These are phyloP conservation scores for Hirtodrosophila cameraria DNA, from an alignment of 2,888 invertebrate species.

Conservation along the genomic window DNA sequence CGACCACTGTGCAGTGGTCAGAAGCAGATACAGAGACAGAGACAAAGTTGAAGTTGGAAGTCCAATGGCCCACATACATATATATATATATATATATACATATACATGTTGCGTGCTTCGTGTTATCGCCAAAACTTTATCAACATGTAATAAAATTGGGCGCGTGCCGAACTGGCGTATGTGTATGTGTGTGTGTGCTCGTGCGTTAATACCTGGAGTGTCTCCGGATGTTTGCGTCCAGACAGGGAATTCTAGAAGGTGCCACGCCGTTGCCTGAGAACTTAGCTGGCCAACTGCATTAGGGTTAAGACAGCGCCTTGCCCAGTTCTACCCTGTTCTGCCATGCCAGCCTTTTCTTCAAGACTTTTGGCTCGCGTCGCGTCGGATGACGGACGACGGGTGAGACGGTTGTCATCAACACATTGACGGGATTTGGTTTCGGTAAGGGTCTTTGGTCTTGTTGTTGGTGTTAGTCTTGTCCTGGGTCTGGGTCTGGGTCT, in stretches of 20 bases:
- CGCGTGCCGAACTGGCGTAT: constrained; percentile 52
- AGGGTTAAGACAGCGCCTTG: constrained; percentile 16
- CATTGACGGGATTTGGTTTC: neutral
- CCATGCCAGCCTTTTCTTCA: neutral
- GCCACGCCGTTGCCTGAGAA: neutral
- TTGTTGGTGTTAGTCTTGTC: neutral
- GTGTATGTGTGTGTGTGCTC: neutral
- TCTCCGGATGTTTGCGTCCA: constrained; percentile 4
- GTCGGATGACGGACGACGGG: neutral
- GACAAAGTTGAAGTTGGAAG: constrained; percentile 9
- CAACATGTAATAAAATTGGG: constrained; percentile 65
- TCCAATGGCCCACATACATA: neutral
- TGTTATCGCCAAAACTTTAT: constrained; percentile 71
- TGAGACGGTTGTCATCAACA: constrained; percentile 6
- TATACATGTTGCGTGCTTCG: constrained; percentile 50
- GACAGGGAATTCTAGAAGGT: constrained; percentile 15
- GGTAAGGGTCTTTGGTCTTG: neutral
- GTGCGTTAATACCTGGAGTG: constrained; percentile 4
- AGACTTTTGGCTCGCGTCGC: neutral
- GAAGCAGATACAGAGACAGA: constrained; percentile 3
- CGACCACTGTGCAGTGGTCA: constrained; percentile 19
- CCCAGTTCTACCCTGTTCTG: too few species aligned
- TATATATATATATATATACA: neutral
- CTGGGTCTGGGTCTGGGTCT: neutral
- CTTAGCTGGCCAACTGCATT: constrained; percentile 26